Evolutionary conservation across 2,797 vertebrate genomes (phyloP).

Genomic region (Ptychadena robeensis): DNA sequence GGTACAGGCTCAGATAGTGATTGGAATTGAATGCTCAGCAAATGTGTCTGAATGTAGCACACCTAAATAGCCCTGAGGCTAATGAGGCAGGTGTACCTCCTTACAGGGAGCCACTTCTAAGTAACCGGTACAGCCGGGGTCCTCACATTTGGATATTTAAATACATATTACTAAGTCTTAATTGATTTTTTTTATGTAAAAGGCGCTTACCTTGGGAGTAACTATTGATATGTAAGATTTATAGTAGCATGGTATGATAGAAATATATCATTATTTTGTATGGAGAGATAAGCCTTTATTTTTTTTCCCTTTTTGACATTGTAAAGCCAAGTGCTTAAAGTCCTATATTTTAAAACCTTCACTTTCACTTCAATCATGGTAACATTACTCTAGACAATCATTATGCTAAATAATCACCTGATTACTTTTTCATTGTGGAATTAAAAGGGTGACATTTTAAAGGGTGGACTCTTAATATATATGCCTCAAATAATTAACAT

Average conservation of each 20-base stretch:
- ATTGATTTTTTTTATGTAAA: too few relatives aligned
- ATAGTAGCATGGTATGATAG: not conserved
- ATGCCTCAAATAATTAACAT: slow-evolving; percentile 40
- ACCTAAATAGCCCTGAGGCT: too few relatives aligned
- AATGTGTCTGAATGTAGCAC: too few relatives aligned
- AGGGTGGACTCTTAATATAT: slow-evolving; percentile 30
- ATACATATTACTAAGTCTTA: too few relatives aligned
- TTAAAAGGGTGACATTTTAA: slow-evolving; percentile 27
- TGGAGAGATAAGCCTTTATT: too few relatives aligned
- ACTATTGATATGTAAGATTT: not conserved
- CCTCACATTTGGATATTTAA: too few relatives aligned
- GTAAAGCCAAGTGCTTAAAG: not conserved
- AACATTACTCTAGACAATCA: slow-evolving; percentile 27
- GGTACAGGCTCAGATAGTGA: too few relatives aligned
- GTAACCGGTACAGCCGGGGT: too few relatives aligned
- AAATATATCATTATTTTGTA: not conserved
- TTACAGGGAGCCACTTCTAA: too few relatives aligned
- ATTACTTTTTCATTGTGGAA: slow-evolving; percentile 48
- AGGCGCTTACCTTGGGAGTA: not conserved
- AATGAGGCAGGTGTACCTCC: too few relatives aligned
- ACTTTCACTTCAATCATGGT: slow-evolving; percentile 2
- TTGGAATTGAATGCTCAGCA: too few relatives aligned
- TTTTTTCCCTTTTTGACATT: slow-evolving; percentile 8
- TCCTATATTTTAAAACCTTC: slow-evolving; percentile 2
- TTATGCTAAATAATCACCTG: slow-evolving; percentile 38